These are phyloP conservation scores for Turritopsis dohrnii DNA, from an alignment of 30 jellyfish, hydroid and myxozoan species.

Conservation along the genomic window DNA sequence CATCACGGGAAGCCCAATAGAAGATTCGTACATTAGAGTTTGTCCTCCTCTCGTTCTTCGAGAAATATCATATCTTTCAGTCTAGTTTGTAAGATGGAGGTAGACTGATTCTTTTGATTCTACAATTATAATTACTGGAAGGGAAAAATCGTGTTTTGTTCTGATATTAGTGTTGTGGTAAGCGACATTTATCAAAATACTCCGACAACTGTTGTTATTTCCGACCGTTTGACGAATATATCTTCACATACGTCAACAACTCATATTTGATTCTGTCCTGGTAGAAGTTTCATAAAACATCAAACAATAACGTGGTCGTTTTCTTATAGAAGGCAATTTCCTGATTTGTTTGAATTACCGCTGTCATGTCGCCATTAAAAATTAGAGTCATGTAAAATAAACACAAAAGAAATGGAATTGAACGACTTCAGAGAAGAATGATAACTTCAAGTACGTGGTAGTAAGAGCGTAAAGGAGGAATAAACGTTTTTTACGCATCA, in stretches of 20 bases:
- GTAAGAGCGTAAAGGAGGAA: neutral
- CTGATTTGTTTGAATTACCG: neutral
- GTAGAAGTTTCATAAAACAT: neutral
- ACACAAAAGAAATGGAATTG: neutral
- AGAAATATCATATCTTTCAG: no score
- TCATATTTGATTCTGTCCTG: neutral
- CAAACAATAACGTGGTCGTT: neutral
- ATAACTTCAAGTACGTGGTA: neutral
- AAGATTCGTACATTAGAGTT: no score
- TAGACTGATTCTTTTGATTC: no score
- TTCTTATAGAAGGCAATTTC: neutral
- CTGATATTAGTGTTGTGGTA: neutral
- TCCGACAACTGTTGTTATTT: neutral
- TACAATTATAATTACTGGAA: no score
- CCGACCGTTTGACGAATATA: neutral
- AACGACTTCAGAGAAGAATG: neutral
- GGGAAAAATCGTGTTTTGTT: neutral
- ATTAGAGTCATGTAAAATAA: neutral
- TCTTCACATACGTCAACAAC: neutral
- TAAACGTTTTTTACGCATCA: no score
- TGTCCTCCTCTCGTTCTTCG: no score
- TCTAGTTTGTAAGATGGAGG: no score
- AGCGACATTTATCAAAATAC: neutral
- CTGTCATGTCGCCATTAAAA: neutral
- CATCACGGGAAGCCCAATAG: no score